These are phyloP conservation scores for Pteruthius melanotis DNA, from an alignment of 2,113 vertebrate genomes.

Conservation along the genomic window DNA sequence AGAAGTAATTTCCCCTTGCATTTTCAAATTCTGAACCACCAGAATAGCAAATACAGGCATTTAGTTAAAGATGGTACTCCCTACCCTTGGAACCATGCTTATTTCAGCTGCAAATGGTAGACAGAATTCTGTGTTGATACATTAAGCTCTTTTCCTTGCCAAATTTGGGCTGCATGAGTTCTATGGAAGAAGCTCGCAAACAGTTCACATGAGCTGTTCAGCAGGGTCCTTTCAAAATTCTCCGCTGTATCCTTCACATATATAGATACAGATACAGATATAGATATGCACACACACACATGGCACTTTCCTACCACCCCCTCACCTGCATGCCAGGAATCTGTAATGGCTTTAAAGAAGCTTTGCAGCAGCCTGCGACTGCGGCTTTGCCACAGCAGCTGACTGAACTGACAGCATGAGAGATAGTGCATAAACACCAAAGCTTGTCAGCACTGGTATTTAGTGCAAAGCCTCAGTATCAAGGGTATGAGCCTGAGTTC, in stretches of 20 bases:
- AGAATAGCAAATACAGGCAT: neutral
- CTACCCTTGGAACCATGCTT: neutral
- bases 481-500: neutral
- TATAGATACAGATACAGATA: neutral
- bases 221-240: neutral
- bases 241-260: neutral
- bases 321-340: neutral
- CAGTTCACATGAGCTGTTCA: neutral
- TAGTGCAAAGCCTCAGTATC: slow-evolving; percentile 28
- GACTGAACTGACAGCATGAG: neutral
- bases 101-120: neutral
- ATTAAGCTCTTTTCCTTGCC: neutral
- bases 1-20: neutral
- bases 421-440: neutral
- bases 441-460: slow-evolving; percentile 10
- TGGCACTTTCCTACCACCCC: neutral
- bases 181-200: neutral
- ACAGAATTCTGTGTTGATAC: neutral
- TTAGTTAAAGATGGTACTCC: neutral
- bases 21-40: neutral
- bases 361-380: neutral
- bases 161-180: neutral
- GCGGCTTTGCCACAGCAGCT: neutral
- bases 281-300: neutral
- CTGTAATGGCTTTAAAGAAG: neutral